phyloP scores from a whole-genome alignment of 2,797 vertebrate species.

The Trachurus trachurus region DNA sequence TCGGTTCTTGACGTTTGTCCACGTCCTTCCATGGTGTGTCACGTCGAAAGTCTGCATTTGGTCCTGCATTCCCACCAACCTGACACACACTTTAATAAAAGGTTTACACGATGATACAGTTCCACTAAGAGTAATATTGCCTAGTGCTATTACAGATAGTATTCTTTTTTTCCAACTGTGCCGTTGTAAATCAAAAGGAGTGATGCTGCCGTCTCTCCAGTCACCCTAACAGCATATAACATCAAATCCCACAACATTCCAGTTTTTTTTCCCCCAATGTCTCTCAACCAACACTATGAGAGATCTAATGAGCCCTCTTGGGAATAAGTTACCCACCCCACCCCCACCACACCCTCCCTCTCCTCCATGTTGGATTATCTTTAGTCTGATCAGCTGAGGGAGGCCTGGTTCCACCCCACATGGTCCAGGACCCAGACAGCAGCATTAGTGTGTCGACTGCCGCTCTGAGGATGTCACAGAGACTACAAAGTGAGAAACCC shows the following conservation, averaged over 20 bases:
- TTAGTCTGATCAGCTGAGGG: conserved; percentile 33
- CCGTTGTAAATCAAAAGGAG: conserved; percentile 15
- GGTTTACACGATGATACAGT: neutral
- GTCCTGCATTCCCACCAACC: too few species aligned
- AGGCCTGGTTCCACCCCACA: conserved; percentile 26
- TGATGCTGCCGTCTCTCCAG: conserved; percentile 10
- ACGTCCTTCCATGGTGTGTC: too few species aligned
- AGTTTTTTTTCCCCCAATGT: conserved; percentile 12
- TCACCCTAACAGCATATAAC: conserved; percentile 24
- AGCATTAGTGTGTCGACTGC: conserved; percentile 1
- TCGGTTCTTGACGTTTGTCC: too few species aligned
- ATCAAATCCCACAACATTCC: conserved; percentile 42
- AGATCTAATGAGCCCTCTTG: conserved; percentile 68
- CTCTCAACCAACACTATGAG: conserved; percentile 43
- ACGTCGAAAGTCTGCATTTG: too few species aligned
- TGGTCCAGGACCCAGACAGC: conserved; percentile 18
- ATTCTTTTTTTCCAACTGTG: neutral
- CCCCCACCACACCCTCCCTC: neutral
- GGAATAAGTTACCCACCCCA: conserved; percentile 27
- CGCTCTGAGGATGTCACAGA: neutral
- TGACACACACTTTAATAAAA: neutral
- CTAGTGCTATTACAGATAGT: neutral
- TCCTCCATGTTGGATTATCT: conserved; percentile 50
- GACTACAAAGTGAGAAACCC: conserved; percentile 4
- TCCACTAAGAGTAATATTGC: neutral